phyloP scores from a whole-genome alignment of 2,113 vertebrate species.

The Ornithorhynchus anatinus region DNA sequence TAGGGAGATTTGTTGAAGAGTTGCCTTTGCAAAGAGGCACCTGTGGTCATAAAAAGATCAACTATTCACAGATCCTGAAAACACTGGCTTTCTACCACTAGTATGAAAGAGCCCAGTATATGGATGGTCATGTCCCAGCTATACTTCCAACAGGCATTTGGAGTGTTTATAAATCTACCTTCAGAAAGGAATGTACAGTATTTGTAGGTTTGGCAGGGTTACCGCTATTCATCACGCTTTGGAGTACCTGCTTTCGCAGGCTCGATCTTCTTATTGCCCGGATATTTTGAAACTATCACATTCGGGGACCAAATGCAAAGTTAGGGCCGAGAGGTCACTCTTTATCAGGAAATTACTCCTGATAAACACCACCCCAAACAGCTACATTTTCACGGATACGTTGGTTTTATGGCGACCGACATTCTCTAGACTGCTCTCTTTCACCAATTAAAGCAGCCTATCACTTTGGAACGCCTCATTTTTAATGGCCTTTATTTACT shows the following conservation, averaged over 20 bases:
- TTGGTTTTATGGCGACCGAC: conserved; percentile 6
- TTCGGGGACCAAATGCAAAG: conserved; percentile 10
- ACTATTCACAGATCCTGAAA: conserved; percentile 9
- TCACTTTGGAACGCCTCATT: conserved; percentile 17
- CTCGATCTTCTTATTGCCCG: background rate
- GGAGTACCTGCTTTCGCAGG: conserved; percentile 21
- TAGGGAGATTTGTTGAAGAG: background rate
- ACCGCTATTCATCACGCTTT: conserved; percentile 38
- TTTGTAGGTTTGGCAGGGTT: conserved; percentile 58
- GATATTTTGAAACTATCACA: background rate
- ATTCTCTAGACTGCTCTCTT: conserved; percentile 8
- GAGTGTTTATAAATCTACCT: conserved; percentile 57
- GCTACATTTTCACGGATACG: background rate
- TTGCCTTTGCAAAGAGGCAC: conserved; percentile 19
- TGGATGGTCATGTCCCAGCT: background rate
- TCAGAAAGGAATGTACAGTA: conserved; percentile 53
- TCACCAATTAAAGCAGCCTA: conserved; percentile 1
- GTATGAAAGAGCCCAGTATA: conserved; percentile 21
- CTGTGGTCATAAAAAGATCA: conserved; percentile 14
- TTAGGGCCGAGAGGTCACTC: background rate
- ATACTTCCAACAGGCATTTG: background rate
- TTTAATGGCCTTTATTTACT: conserved; percentile 32
- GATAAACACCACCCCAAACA: conserved; percentile 3
- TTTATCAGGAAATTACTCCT: conserved; percentile 4
- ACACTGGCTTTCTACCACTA: conserved; percentile 13